Percentiles rank a stretch among this genome's conserved stretches.
phyloP scores from a whole-genome alignment of 2,113 vertebrate species.

The Malurus melanocephalus region DNA sequence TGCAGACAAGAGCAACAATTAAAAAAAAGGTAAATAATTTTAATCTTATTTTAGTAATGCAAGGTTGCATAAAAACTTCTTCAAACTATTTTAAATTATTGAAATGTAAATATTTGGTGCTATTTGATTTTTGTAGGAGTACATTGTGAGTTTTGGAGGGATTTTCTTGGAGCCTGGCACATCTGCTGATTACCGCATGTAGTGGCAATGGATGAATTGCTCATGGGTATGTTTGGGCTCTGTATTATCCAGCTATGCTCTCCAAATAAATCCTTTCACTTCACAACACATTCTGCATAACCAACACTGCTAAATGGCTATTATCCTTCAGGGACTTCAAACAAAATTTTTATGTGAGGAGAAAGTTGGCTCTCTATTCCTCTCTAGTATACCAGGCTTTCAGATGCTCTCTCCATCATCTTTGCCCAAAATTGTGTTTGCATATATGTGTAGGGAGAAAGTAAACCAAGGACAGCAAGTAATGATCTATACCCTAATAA shows the following conservation, averaged over 20 bases:
- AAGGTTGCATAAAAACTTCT: neutral
- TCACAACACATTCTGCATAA: neutral
- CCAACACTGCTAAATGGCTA: neutral
- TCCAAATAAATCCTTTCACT: neutral
- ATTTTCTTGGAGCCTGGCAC: neutral
- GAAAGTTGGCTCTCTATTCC: neutral
- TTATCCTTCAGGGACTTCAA: neutral
- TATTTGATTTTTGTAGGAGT: neutral
- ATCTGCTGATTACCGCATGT: neutral
- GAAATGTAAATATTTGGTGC: neutral
- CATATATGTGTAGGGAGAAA: neutral
- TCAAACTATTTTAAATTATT: neutral
- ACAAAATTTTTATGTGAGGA: neutral
- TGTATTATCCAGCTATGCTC: neutral
- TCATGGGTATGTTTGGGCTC: neutral
- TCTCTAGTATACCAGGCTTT: neutral
- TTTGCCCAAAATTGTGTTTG: neutral
- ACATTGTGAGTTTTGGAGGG: neutral
- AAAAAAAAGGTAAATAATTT: neutral
- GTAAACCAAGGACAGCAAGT: neutral
- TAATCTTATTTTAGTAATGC: neutral
- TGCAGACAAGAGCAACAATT: neutral
- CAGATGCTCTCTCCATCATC: neutral
- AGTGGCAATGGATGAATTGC: neutral
- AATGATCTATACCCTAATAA: neutral